Percentiles rank a stretch among this genome's conserved stretches.
These are phyloP conservation scores for Drosophila nr. perissopoda DNA, from an alignment of 2,888 invertebrate genomes.

Conservation along the genomic window DNA sequence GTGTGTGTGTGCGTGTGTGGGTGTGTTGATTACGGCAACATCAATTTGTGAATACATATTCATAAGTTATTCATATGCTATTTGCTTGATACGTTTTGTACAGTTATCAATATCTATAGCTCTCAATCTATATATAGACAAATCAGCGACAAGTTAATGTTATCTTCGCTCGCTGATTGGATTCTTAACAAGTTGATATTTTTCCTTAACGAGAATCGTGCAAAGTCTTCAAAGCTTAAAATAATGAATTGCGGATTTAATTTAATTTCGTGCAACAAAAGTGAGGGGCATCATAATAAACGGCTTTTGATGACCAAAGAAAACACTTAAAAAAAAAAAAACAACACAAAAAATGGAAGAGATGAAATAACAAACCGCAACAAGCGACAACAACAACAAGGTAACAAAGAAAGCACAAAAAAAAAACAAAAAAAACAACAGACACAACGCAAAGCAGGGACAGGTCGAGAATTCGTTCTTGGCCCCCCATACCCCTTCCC, in stretches of 20 bases:
- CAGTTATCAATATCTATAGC: background rate
- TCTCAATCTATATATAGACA: too few species aligned
- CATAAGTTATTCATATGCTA: slow-evolving; percentile 25
- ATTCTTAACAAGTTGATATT: background rate
- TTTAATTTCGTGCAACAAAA: slow-evolving; percentile 66
- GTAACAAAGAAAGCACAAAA: background rate
- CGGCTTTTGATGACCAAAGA: slow-evolving; percentile 69
- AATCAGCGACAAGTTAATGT: background rate
- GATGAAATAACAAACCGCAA: slow-evolving; percentile 43
- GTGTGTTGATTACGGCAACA: slow-evolving; percentile 24
- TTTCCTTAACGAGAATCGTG: background rate
- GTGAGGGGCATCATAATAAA: slow-evolving; percentile 69
- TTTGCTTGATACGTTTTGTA: background rate
- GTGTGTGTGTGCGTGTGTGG: slow-evolving; percentile 25
- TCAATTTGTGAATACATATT: slow-evolving; percentile 8
- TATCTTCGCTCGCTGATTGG: background rate
- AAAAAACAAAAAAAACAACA: background rate
- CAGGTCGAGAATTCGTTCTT: slow-evolving; percentile 9
- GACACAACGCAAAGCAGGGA: background rate
- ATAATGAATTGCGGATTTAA: slow-evolving; percentile 76
- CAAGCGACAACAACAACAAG: slow-evolving; percentile 22
- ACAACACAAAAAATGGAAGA: slow-evolving; percentile 1
- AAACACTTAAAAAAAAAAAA: slow-evolving; percentile 51
- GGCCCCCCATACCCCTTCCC: background rate
- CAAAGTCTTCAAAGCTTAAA: slow-evolving; percentile 57